Base-by-base conservation (phyloP, 2,113 vertebrate species). In the Dissostichus mawsoni region DNA sequence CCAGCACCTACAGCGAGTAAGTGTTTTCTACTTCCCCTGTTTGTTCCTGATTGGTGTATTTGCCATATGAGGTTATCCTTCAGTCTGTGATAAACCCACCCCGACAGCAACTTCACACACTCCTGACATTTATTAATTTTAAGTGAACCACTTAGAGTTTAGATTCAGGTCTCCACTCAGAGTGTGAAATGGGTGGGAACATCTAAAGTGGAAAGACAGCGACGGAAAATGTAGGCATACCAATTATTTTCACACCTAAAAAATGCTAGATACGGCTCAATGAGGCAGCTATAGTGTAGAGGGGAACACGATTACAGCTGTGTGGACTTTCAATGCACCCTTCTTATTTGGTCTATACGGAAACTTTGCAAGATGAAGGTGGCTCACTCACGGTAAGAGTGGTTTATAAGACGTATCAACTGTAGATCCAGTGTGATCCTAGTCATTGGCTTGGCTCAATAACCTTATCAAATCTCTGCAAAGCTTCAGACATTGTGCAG, bases 381-480 rank as follows among this genome's bases (percentile, higher is more conserved):
- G 29, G 29, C 29, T 59, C 57, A 47, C 36, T 61, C 11, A 66
- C 3, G 3, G 69, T 58, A 69, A 51, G 59, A 66, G 48, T 66
- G 77, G 70, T 7, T 3, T 25, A 47, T 59, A 78, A 66, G 41
- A 47, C 12, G 0, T n/a, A 66, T 53, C 68, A 63, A 48, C 18
- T 13, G 17, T 10, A 33, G 55, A 50, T 23, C 55, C 61, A 20
- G 36, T 50, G 29, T 67, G 66, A 70, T 51, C 41, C 41, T 3
- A 47, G 14, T 80, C 44, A 75, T 41, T 69, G 76, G 18, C 44
- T 80, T 77, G 57, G 73, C 77, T 85, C 63, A 67, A 74, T 79
- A 69, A 61, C 25, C 18, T 69, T 66, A 74, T 70, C 53, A 59
- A 73, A 47, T 48, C 45, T 58, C 61, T 58, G 73, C 73, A 74